Evolutionary conservation across 2,113 vertebrate species (phyloP), one percentile per base, ranked within the genome.

Genomic region (Romanogobio albipinnatus): DNA sequence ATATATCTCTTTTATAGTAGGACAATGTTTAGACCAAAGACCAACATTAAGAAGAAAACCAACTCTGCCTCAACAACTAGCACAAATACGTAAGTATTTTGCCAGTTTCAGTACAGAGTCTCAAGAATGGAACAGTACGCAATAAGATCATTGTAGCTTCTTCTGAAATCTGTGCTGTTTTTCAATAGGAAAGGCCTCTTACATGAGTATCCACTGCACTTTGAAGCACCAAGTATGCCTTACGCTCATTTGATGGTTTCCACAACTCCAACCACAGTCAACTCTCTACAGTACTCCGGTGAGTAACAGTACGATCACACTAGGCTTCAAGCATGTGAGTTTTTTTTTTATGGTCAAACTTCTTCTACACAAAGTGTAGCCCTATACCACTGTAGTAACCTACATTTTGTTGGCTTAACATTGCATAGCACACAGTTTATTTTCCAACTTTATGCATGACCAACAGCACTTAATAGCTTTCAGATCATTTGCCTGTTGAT

Each of bases 261-360:
- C 15, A 87, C 22, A 36, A 93, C 92, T 80, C 84, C 91, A 7
- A 91, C 92, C 1, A 89, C 94, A 19, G 49, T 96, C 51, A 88
- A 49, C 78, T 95, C 93, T 26, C 22, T 96, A 73, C 95, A 96
- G 51, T 95, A 95, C 88, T 97, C 97, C 86, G 96, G 97, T 97
- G 87, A 76, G 73, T 14, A 33, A 49, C 13, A 13, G 73, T 29
- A 51, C 0, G 24, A 26, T 15, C 19, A n/a, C 68, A 71, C 39
- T 71, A 43, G 68, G 39, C 2, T 76, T 76, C 26, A 53, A 53
- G 24, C 24, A 2, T 51, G 26, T 56, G 47, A 9, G 22, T 2
- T 74, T 29, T 29, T 24, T 45, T 43, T 51, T 51, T 49, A 49
- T 26, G 45, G 14, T 24, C 14, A 51, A 4, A 51, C n/a, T 24